Conservation (phyloP, 2,113 vertebrate species). For the Psilopogon haemacephalus region DNA sequence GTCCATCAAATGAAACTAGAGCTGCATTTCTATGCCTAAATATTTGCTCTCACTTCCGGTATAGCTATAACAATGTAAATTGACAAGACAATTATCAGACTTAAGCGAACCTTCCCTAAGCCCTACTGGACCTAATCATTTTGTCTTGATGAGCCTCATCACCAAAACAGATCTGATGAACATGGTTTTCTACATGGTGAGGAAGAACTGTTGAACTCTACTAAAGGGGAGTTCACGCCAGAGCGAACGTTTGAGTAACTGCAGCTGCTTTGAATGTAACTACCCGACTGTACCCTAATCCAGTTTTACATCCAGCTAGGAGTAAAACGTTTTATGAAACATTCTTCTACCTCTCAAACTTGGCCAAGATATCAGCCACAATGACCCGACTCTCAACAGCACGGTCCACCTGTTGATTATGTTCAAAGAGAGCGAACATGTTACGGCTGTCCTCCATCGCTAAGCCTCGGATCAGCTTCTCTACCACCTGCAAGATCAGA, state of each 20-base stretch:
- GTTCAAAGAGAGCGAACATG: slow-evolving; percentile 77
- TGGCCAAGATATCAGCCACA: slow-evolving; percentile 77
- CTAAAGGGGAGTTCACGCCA: not conserved
- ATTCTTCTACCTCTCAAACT: slow-evolving; percentile 72
- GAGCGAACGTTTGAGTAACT: not conserved
- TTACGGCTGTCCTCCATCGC: slow-evolving; percentile 77
- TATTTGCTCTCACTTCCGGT: not conserved
- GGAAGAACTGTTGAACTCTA: not conserved
- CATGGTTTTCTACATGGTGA: not conserved
- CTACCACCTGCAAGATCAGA: slow-evolving; percentile 66
- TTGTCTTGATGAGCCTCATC: not conserved
- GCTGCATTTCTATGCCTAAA: not conserved
- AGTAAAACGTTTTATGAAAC: not conserved
- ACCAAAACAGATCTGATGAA: not conserved
- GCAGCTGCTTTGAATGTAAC: not conserved
- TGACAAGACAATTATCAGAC: not conserved
- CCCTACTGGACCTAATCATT: not conserved
- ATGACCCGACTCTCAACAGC: slow-evolving; percentile 75
- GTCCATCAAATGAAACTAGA: not conserved
- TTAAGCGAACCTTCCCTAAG: not conserved
- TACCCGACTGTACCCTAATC: not conserved
- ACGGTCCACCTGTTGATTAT: slow-evolving; percentile 64
- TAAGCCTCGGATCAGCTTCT: slow-evolving; percentile 75
- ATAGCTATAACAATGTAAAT: not conserved
- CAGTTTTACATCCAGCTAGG: not conserved